Conservation (phyloP, 2,113 vertebrate species). For the Chaetops frenatus region DNA sequence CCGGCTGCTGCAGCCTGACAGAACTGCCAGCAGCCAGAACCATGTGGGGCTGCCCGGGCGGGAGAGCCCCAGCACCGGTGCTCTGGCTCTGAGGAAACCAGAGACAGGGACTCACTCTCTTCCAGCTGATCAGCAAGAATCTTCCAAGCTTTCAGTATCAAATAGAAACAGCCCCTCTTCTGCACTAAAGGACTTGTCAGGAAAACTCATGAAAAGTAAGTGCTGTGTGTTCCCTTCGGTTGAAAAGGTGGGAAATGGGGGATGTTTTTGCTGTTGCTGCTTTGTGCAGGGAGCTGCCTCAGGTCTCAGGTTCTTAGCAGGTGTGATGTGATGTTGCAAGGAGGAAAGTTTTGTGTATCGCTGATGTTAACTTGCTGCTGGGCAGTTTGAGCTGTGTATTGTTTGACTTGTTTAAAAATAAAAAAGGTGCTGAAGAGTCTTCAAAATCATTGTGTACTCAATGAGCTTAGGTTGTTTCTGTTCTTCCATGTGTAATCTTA, state of each 20-base stretch:
- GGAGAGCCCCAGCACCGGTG: constrained; percentile 18
- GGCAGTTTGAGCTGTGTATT: not conserved
- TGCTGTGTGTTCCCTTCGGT: not conserved
- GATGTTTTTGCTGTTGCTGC: not conserved
- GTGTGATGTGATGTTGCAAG: not conserved
- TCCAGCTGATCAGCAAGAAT: constrained; percentile 58
- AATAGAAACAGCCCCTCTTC: constrained; percentile 76
- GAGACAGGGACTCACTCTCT: constrained; percentile 51
- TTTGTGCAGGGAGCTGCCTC: not conserved
- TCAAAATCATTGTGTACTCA: not conserved
- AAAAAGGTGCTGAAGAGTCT: not conserved
- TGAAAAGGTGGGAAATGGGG: not conserved
- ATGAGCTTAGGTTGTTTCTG: not conserved
- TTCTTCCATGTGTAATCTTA: not conserved
- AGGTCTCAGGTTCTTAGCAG: no score
- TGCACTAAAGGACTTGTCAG: constrained; percentile 84
- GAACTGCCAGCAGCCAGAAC: constrained; percentile 46
- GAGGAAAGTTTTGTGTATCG: not conserved
- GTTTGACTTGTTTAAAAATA: not conserved
- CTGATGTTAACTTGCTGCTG: not conserved
- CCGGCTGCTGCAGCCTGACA: not conserved
- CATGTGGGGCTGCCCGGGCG: constrained; percentile 57
- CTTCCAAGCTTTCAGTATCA: constrained; percentile 78
- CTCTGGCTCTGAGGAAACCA: constrained; percentile 34
- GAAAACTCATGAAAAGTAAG: constrained; percentile 97